Evolutionary conservation across 1,140 invertebrate genomes (phyloP).

Genomic region (Zaprionus kolodkinae): DNA sequence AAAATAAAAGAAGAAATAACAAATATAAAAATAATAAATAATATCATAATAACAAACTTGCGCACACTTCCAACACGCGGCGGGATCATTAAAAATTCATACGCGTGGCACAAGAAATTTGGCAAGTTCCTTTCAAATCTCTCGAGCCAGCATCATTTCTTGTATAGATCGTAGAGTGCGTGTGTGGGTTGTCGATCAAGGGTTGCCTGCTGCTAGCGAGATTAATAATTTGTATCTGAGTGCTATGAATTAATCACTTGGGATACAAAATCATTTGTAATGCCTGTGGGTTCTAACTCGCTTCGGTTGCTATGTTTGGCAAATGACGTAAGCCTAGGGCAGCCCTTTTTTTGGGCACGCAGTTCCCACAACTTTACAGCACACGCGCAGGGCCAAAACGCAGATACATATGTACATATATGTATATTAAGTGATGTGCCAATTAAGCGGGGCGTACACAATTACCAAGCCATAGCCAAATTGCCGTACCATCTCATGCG

Average conservation of each 20-base stretch:
- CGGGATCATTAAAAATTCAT: slow-evolving; percentile 69
- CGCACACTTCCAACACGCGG: slow-evolving; percentile 76
- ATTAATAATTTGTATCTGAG: slow-evolving; percentile 51
- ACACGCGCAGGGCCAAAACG: slow-evolving; percentile 5
- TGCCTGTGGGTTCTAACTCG: slow-evolving; percentile 11
- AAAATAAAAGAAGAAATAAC: slow-evolving; percentile 35
- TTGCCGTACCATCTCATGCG: slow-evolving; percentile 34
- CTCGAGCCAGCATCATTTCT: slow-evolving; percentile 39
- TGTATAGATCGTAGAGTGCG: slow-evolving; percentile 3
- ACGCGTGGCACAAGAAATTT: slow-evolving; percentile 76
- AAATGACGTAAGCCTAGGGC: slow-evolving; percentile 66
- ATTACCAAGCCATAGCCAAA: slow-evolving; percentile 34
- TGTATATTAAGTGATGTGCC: slow-evolving; percentile 39
- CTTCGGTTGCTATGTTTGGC: slow-evolving; percentile 44
- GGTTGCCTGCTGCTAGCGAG: slow-evolving; percentile 28
- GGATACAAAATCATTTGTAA: slow-evolving; percentile 20
- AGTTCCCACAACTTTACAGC: slow-evolving; percentile 28
- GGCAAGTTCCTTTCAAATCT: slow-evolving; percentile 56
- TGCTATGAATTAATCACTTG: slow-evolving; percentile 58
- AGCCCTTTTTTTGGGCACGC: slow-evolving; percentile 28
- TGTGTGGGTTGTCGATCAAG: slow-evolving; percentile 15
- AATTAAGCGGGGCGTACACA: slow-evolving; percentile 51
- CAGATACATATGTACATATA: neutral
- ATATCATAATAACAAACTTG: slow-evolving; percentile 49
- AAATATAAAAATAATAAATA: slow-evolving; percentile 53